A percentile compares a stretch with the other conserved stretches of the same genome.
Evolutionary conservation across 2,888 invertebrate genomes (phyloP).

Genomic region (Caradrina clavipalpis): DNA sequence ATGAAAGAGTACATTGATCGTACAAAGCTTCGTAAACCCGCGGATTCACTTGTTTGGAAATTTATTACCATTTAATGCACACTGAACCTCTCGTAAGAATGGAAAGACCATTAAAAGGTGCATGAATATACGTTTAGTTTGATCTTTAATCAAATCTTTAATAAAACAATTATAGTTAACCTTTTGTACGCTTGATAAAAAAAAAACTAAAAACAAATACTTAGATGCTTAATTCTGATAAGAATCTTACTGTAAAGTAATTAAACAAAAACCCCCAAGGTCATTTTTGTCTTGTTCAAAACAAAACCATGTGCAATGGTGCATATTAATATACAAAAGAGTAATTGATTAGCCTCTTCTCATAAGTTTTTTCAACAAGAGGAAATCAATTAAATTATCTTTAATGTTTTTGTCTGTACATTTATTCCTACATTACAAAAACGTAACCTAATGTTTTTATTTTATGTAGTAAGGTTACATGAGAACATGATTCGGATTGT

Average conservation of each 20-base stretch:
- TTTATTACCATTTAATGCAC: too few relatives aligned
- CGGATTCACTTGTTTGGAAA: neutral
- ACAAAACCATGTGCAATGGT: constrained; percentile 25
- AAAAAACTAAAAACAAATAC: neutral
- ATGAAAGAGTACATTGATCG: constrained; percentile 64
- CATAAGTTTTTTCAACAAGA: constrained; percentile 5
- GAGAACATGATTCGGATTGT: constrained; percentile 51
- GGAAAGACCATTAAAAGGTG: neutral
- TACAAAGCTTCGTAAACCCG: neutral
- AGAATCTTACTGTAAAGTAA: neutral
- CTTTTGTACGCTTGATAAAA: neutral
- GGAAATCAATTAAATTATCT: constrained; percentile 19
- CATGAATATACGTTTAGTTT: constrained; percentile 1
- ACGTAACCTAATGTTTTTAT: constrained; percentile 32
- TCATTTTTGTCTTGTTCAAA: constrained; percentile 6
- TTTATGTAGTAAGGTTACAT: constrained; percentile 36
- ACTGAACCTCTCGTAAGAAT: too few relatives aligned
- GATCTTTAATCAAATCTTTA: neutral
- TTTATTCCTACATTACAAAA: constrained; percentile 17
- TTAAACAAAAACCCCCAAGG: neutral
- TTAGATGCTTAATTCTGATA: neutral
- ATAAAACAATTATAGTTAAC: neutral
- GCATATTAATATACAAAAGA: constrained; percentile 18
- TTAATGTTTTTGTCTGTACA: constrained; percentile 17
- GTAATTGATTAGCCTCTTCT: constrained; percentile 32